Evolutionary conservation across 2,113 vertebrate species (phyloP).

Genomic region (Uropsilus gracilis): DNA sequence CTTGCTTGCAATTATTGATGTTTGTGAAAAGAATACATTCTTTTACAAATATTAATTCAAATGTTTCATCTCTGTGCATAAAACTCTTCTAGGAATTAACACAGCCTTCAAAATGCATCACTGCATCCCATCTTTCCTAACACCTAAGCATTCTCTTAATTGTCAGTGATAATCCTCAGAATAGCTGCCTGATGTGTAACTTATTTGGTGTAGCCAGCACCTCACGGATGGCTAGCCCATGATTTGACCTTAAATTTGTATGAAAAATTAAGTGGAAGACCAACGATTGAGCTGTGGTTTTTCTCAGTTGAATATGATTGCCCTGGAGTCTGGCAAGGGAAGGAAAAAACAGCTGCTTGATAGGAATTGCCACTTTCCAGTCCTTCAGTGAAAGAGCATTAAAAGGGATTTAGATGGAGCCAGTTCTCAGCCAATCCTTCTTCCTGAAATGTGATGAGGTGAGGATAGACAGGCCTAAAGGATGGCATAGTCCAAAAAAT

Average conservation of each 20-base stretch:
- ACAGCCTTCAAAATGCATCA: background rate
- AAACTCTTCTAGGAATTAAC: background rate
- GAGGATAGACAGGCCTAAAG: constrained; percentile 85
- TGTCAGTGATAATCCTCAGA: constrained; percentile 50
- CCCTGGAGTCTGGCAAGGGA: constrained; percentile 77
- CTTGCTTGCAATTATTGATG: background rate
- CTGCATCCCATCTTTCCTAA: background rate
- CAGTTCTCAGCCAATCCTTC: constrained; percentile 86
- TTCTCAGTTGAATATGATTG: constrained; percentile 85
- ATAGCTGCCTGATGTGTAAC: background rate
- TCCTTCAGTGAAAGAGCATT: constrained; percentile 81
- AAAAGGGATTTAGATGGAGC: constrained; percentile 82
- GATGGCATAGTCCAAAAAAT: constrained; percentile 82
- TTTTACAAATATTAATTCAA: background rate
- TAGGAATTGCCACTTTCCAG: constrained; percentile 86
- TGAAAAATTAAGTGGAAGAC: constrained; percentile 90
- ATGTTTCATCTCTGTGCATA: background rate
- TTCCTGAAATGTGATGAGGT: constrained; percentile 87
- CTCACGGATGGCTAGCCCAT: constrained; percentile 76
- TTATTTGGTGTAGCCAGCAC: constrained; percentile 77
- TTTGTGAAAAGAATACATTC: background rate
- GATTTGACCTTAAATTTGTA: constrained; percentile 87
- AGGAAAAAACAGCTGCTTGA: constrained; percentile 79
- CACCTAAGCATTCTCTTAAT: background rate
- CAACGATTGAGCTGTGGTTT: constrained; percentile 88